phyloP scores from a whole-genome alignment of 2,113 vertebrate species.

The Crotophaga sulcirostris region DNA sequence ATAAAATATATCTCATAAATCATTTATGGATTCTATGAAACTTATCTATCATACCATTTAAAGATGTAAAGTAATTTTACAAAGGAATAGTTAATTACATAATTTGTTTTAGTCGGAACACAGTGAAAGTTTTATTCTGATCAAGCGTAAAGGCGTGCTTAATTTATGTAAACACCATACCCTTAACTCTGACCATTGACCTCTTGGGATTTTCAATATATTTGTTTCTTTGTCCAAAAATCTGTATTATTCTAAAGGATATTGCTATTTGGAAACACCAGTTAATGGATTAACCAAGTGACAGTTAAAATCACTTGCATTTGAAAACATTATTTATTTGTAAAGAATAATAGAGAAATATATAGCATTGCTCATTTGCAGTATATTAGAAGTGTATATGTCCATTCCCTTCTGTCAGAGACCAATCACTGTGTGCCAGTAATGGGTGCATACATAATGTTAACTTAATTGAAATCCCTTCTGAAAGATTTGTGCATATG shows the following conservation, averaged over 20 bases:
- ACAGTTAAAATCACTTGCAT: constrained; percentile 55
- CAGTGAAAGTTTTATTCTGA: constrained; percentile 34
- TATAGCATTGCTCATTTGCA: constrained; percentile 44
- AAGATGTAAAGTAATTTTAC: constrained; percentile 61
- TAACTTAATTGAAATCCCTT: constrained; percentile 70
- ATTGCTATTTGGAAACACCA: background rate
- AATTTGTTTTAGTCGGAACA: constrained; percentile 9
- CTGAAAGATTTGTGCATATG: constrained; percentile 66
- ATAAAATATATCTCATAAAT: constrained; percentile 64
- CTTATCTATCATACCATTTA: constrained; percentile 63
- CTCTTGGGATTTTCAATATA: constrained; percentile 20
- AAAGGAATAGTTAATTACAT: constrained; percentile 56
- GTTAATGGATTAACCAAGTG: constrained; percentile 44
- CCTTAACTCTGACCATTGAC: constrained; percentile 60
- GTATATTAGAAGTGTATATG: constrained; percentile 57
- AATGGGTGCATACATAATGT: constrained; percentile 69
- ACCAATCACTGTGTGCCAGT: constrained; percentile 47
- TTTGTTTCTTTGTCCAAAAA: constrained; percentile 38
- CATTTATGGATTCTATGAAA: constrained; percentile 36
- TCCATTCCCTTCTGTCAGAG: constrained; percentile 54
- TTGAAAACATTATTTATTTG: constrained; percentile 37
- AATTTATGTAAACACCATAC: constrained; percentile 53
- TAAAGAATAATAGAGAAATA: constrained; percentile 31
- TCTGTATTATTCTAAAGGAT: background rate
- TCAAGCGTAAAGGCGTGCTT: constrained; percentile 16